Evolutionary conservation across 2,797 vertebrate genomes (phyloP).

Genomic region (Hydrolagus colliei): DNA sequence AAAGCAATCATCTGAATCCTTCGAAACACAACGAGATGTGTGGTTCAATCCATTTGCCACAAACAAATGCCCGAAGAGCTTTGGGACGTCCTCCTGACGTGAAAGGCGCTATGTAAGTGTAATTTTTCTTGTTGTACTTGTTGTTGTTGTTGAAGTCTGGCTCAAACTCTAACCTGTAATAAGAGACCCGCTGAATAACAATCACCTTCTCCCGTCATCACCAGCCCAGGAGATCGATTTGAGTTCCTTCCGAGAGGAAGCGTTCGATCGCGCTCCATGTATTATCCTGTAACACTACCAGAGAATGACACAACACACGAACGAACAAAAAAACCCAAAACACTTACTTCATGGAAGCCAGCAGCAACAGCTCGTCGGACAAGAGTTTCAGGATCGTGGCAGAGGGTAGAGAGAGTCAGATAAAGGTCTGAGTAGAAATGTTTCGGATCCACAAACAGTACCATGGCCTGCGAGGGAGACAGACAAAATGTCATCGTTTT

Average conservation of each 20-base stretch:
- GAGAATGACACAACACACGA: not conserved
- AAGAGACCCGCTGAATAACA: not conserved
- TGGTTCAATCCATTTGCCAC: too few species aligned
- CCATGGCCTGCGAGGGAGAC: conserved; percentile 68
- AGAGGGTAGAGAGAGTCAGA: conserved; percentile 80
- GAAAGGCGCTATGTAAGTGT: too few species aligned
- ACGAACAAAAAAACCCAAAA: not conserved
- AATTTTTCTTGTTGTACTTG: not conserved
- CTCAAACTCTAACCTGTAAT: not conserved
- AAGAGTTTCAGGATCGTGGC: conserved; percentile 81
- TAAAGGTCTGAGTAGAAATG: conserved; percentile 82
- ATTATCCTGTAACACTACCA: too few species aligned
- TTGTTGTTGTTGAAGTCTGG: not conserved
- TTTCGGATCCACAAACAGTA: conserved; percentile 78
- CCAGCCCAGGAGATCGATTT: not conserved
- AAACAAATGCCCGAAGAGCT: not conserved
- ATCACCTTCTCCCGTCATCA: not conserved
- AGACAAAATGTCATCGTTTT: not conserved
- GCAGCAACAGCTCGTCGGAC: conserved; percentile 77
- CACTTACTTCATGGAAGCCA: conserved; percentile 85
- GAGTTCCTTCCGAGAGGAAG: not conserved
- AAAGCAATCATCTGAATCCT: too few species aligned
- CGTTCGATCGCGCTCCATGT: not conserved
- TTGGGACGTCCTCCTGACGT: not conserved
- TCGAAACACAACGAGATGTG: too few species aligned